Evolutionary conservation across 92 coral and sea anemone genomes (phyloP).

Genomic region (Pocillopora grandis): DNA sequence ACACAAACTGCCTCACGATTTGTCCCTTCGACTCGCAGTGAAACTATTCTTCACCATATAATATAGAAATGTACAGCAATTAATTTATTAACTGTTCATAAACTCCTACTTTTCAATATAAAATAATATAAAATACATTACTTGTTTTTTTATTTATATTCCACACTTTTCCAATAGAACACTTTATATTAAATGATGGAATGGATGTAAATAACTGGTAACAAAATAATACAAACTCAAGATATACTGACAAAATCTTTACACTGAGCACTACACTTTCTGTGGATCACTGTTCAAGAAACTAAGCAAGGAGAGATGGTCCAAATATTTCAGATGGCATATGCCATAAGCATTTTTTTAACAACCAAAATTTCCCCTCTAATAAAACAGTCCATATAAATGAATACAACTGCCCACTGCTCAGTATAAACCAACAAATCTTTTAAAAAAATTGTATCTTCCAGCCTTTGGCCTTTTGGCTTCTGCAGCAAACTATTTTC

Average conservation of each 20-base stretch:
- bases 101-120: conserved; percentile 44
- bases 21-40: not conserved
- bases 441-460: conserved; percentile 16
- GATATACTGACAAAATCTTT: not conserved
- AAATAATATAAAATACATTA: conserved; percentile 52
- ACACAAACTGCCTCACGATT: not conserved
- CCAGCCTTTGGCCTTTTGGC: conserved; percentile 18
- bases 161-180: conserved; percentile 32
- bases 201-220: conserved; percentile 18
- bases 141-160: conserved; percentile 35
- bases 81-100: conserved; percentile 36
- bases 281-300: not conserved
- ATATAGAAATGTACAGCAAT: conserved; percentile 45
- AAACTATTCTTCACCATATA: conserved; percentile 1
- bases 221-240: conserved; percentile 22
- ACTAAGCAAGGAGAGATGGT: not conserved
- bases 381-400: not conserved
- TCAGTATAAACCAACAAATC: not conserved
- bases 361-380: not conserved
- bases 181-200: conserved; percentile 22
- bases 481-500: conserved; percentile 14
- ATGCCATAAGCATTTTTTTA: too few relatives aligned
- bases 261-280: not conserved
- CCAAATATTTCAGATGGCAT: not conserved
- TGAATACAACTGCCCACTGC: not conserved